Evolutionary conservation across 2,797 vertebrate genomes (phyloP).

Genomic region (Falco columbarius): DNA sequence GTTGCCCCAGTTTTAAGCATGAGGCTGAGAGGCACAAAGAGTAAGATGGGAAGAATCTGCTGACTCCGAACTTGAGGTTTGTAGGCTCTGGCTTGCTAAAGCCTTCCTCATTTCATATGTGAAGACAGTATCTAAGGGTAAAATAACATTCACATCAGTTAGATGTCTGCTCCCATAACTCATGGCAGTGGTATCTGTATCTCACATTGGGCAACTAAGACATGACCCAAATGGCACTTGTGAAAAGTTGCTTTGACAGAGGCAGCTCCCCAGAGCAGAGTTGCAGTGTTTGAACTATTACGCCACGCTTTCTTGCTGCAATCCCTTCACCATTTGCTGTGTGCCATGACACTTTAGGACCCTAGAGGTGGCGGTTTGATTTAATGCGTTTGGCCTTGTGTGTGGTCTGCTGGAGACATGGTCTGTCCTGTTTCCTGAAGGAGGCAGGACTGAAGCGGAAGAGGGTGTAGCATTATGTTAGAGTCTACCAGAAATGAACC

Average conservation of each 20-base stretch:
- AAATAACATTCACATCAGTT: background rate
- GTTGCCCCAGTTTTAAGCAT: background rate
- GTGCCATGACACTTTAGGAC: background rate
- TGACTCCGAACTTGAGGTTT: background rate
- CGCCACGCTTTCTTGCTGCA: background rate
- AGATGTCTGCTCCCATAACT: background rate
- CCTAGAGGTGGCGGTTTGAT: background rate
- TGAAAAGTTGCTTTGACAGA: background rate
- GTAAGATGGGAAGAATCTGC: background rate
- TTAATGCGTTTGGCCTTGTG: background rate
- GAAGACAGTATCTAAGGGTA: background rate
- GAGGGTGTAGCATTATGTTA: background rate
- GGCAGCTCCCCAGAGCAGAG: background rate
- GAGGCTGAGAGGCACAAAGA: background rate
- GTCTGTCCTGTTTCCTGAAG: background rate
- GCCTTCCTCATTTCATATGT: background rate
- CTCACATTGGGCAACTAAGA: background rate
- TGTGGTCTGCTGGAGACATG: fast-evolving
- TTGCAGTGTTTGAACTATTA: background rate
- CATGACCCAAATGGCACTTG: background rate
- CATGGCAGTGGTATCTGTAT: background rate
- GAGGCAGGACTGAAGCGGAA: background rate
- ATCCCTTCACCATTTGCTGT: background rate
- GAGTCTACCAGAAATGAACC: background rate
- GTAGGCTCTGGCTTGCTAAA: background rate